phyloP scores from a whole-genome alignment of 2,797 vertebrate species.

The Poecilia velifera region DNA sequence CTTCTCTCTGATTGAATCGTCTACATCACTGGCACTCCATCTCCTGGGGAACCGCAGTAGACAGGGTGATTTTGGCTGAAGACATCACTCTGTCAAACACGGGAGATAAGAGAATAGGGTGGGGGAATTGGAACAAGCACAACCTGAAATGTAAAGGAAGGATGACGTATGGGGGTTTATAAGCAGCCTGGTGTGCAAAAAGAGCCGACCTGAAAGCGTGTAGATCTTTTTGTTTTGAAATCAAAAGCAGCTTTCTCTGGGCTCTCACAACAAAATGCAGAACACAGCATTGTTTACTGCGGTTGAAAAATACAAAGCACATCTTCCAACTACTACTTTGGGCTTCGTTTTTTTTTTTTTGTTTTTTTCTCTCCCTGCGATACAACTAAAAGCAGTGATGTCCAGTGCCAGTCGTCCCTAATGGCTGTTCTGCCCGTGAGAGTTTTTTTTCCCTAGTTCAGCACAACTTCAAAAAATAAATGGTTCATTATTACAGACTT shows the following conservation, averaged over 20 bases:
- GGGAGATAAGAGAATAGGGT: slow-evolving; percentile 63
- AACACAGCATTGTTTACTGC: slow-evolving; percentile 23
- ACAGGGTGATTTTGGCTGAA: slow-evolving; percentile 77
- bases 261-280: slow-evolving; percentile 23
- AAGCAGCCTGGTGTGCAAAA: slow-evolving; percentile 12
- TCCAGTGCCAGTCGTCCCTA: neutral
- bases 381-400: slow-evolving; percentile 3
- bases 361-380: slow-evolving; percentile 2
- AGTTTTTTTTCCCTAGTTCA: neutral
- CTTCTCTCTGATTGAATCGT: slow-evolving; percentile 78
- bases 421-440: neutral
- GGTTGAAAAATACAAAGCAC: neutral
- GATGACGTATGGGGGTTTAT: slow-evolving; percentile 43
- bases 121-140: slow-evolving; percentile 44
- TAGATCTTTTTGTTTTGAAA: slow-evolving; percentile 25
- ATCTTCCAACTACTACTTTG: neutral
- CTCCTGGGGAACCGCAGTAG: slow-evolving; percentile 69
- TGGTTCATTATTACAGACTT: neutral
- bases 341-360: slow-evolving; percentile 3
- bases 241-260: slow-evolving; percentile 27
- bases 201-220: slow-evolving; percentile 24
- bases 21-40: slow-evolving; percentile 73
- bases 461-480: neutral
- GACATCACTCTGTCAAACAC: slow-evolving; percentile 76
- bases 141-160: slow-evolving; percentile 57